Evolutionary conservation across 2,888 invertebrate genomes (phyloP).

Genomic region (Drosophila subquinaria): DNA sequence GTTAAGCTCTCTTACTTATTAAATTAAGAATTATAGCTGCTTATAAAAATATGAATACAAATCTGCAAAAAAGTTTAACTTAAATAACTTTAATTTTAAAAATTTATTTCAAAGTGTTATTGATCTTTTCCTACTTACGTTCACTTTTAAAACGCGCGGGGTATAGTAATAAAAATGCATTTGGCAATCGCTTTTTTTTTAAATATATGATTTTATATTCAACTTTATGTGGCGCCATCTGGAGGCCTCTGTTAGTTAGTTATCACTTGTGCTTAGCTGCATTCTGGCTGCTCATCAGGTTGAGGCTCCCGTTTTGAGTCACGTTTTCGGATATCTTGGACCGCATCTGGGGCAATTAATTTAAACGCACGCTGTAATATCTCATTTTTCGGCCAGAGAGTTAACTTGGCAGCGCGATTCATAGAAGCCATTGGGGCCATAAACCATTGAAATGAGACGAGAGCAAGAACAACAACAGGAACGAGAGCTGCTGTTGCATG

Average conservation of each 20-base stretch:
- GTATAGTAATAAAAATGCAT: slow-evolving; percentile 2
- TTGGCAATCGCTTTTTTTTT: slow-evolving; percentile 13
- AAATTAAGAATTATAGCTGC: too few species aligned
- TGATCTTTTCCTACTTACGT: background rate
- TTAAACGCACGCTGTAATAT: slow-evolving; percentile 76
- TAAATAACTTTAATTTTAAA: too few species aligned
- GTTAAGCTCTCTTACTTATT: too few species aligned
- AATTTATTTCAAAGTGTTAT: too few species aligned
- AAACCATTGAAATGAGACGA: slow-evolving; percentile 67
- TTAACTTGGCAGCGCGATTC: slow-evolving; percentile 53
- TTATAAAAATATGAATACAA: too few species aligned
- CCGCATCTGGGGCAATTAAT: slow-evolving; percentile 73
- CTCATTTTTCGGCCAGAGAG: slow-evolving; percentile 70
- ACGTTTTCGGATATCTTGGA: slow-evolving; percentile 64
- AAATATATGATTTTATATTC: background rate
- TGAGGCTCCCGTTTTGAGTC: slow-evolving; percentile 59
- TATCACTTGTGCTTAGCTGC: slow-evolving; percentile 26
- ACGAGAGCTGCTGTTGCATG: slow-evolving; percentile 43
- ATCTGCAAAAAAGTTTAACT: too few species aligned
- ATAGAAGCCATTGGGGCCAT: slow-evolving; percentile 65
- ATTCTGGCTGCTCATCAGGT: slow-evolving; percentile 41
- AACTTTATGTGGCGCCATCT: slow-evolving; percentile 59
- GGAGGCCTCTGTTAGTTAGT: slow-evolving; percentile 13
- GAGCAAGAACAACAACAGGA: background rate
- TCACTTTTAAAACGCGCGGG: background rate